These are phyloP conservation scores for Gryllus longicercus DNA, from an alignment of 2,888 invertebrate genomes.

Conservation along the genomic window DNA sequence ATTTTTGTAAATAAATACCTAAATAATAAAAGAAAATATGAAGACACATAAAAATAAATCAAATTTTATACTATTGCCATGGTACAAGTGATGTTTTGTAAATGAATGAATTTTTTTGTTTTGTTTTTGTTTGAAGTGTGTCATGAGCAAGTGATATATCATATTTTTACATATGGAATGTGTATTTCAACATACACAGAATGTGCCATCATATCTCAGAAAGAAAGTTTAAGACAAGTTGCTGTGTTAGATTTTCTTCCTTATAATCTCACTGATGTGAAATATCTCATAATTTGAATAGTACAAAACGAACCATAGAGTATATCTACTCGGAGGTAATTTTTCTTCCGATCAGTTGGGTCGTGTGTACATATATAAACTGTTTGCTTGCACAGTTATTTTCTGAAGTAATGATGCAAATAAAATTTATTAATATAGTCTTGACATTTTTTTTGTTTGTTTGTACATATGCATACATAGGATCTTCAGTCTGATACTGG, in stretches of 20 bases:
- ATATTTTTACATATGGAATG: slow-evolving; percentile 9
- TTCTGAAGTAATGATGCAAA: slow-evolving; percentile 11
- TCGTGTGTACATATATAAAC: slow-evolving; percentile 10
- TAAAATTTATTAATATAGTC: slow-evolving; percentile 17
- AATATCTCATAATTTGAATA: neutral
- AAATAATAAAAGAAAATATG: neutral
- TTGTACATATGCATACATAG: neutral
- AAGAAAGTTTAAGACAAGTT: slow-evolving; percentile 11
- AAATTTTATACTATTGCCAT: neutral
- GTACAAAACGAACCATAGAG: slow-evolving; percentile 9
- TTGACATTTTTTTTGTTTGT: neutral
- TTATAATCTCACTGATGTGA: neutral
- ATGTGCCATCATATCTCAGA: slow-evolving; percentile 17
- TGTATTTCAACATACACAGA: slow-evolving; percentile 1
- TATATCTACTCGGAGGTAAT: neutral
- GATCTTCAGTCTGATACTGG: neutral
- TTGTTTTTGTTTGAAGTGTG: slow-evolving; percentile 1
- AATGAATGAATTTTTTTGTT: neutral
- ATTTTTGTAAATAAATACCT: neutral
- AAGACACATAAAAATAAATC: neutral
- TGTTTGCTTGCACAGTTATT: slow-evolving; percentile 17
- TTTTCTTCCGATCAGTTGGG: neutral
- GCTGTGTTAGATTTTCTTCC: slow-evolving; percentile 17
- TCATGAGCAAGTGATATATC: neutral
- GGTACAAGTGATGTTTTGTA: neutral